Conservation (phyloP, 2,888 invertebrate species). For the Acanthosoma haemorrhoidale region DNA sequence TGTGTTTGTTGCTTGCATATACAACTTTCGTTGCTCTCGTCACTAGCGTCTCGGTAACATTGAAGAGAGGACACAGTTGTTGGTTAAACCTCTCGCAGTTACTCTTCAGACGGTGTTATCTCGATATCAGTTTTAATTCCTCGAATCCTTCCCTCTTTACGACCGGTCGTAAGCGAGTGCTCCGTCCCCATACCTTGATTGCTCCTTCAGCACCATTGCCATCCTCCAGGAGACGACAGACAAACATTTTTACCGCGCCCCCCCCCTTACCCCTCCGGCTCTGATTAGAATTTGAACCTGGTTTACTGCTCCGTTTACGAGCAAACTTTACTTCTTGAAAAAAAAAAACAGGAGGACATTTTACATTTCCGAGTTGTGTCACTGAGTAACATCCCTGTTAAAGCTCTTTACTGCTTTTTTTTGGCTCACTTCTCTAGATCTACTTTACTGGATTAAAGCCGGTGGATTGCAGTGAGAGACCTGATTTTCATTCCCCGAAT, state of each 20-base stretch:
- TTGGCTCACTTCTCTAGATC: not conserved
- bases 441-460: constrained; percentile 1
- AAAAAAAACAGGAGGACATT: not conserved
- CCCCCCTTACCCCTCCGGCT: not conserved
- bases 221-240: not conserved
- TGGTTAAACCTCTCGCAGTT: no score
- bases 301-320: constrained; percentile 16
- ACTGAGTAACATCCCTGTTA: not conserved
- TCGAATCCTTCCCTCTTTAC: not conserved
- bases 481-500: no score
- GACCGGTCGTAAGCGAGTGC: not conserved
- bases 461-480: no score
- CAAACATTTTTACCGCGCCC: constrained; percentile 1
- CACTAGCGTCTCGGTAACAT: no score
- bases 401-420: not conserved
- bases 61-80: no score
- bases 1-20: no score
- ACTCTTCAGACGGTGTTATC: not conserved
- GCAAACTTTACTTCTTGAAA: constrained; percentile 3
- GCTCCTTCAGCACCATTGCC: not conserved
- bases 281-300: constrained; percentile 24
- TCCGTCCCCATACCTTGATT: constrained; percentile 6
- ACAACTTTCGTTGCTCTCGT: no score
- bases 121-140: not conserved
- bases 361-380: not conserved